These are phyloP conservation scores for Calyptommatus sinebrachiatus DNA, from an alignment of 2,113 vertebrate genomes.

Conservation along the genomic window DNA sequence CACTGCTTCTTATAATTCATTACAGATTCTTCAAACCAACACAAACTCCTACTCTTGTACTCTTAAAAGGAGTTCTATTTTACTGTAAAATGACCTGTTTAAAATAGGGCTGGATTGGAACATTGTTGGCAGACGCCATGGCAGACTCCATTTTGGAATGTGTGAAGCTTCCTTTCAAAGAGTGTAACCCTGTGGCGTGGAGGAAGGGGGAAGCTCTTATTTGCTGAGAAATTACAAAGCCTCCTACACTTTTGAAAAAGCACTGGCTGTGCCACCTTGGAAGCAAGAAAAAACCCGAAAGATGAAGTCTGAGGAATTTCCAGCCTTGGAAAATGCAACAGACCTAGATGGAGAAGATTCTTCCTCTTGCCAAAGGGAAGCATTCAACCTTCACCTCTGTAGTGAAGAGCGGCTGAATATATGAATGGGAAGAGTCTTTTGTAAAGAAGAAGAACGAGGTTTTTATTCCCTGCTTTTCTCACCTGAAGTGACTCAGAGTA, in stretches of 20 bases:
- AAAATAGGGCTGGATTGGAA: not conserved
- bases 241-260: not conserved
- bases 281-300: not conserved
- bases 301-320: not conserved
- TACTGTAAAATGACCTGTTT: not conserved
- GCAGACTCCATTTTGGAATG: not conserved
- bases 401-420: not conserved
- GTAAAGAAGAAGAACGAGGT: too few species aligned
- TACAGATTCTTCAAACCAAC: slow-evolving; percentile 30
- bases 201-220: not conserved
- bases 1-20: slow-evolving; percentile 10
- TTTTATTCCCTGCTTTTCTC: too few species aligned
- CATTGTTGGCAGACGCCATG: too few species aligned
- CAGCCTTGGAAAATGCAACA: not conserved
- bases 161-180: not conserved
- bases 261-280: not conserved
- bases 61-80: slow-evolving; percentile 14
- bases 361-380: not conserved
- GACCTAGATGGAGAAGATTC: not conserved
- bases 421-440: not conserved
- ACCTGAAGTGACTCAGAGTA: too few species aligned
- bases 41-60: not conserved
- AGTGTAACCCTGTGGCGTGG: not conserved
- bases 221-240: not conserved
- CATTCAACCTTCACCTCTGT: too few species aligned